Conservation (phyloP, 2,888 invertebrate genomes). For the Amiota communis region DNA sequence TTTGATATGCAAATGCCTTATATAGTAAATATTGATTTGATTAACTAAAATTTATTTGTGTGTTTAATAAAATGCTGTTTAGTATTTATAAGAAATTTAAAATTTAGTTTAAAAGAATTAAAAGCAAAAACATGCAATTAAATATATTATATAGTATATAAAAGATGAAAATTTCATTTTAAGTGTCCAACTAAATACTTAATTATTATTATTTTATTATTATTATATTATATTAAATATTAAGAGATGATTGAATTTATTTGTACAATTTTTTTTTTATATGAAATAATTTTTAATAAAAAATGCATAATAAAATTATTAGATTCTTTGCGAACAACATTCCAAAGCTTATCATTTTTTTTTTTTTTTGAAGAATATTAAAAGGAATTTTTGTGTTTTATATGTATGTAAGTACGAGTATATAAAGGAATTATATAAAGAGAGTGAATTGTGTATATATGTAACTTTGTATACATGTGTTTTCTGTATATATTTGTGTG, state of each 20-base stretch:
- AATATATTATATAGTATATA: slow-evolving; percentile 14
- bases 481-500: no score
- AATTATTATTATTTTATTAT: not conserved
- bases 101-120: not conserved
- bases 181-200: slow-evolving; percentile 24
- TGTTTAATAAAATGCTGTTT: slow-evolving; percentile 1
- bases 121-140: slow-evolving; percentile 27
- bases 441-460: slow-evolving; percentile 39
- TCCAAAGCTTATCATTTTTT: slow-evolving; percentile 17
- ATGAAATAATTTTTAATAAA: not conserved
- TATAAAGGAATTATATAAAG: slow-evolving; percentile 32
- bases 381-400: slow-evolving; percentile 31
- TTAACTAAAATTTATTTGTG: slow-evolving; percentile 4
- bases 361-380: not conserved
- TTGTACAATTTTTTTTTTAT: slow-evolving; percentile 3
- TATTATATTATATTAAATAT: not conserved
- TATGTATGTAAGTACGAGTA: slow-evolving; percentile 28
- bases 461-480: not conserved
- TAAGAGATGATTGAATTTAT: not conserved
- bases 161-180: slow-evolving; percentile 7
- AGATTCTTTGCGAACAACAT: slow-evolving; percentile 14
- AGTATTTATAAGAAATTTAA: not conserved
- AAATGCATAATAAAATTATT: not conserved
- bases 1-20: no score
- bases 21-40: not conserved